These are phyloP conservation scores for Apostichopus parvimensis DNA, from an alignment of 35 echinoderm and acorn worm species.

Conservation along the genomic window DNA sequence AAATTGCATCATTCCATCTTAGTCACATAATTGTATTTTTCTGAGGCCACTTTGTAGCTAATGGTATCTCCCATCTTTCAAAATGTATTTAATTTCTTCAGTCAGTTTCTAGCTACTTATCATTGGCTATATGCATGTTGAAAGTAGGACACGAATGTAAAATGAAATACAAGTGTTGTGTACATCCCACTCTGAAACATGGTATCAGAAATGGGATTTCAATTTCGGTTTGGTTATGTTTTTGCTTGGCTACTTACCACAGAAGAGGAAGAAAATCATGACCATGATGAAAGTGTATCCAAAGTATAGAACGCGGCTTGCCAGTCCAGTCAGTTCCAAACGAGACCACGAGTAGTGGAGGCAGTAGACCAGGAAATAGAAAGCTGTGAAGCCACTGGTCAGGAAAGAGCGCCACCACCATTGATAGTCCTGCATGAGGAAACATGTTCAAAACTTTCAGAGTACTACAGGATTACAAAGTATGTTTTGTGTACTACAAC, in stretches of 20 bases:
- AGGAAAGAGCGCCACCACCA: conserved; percentile 99
- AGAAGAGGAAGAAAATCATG: conserved; percentile 89
- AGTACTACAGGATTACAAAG: too few relatives aligned
- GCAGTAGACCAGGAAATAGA: conserved; percentile 93
- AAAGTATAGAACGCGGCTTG: conserved; percentile 80
- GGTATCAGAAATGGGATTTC: not conserved
- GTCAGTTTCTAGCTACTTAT: too few relatives aligned
- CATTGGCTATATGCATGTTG: too few relatives aligned
- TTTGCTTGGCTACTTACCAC: conserved; percentile 69
- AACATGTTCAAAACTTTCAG: not conserved
- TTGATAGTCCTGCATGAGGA: conserved; percentile 78
- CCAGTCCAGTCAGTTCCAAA: conserved; percentile 61
- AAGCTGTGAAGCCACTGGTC: conserved; percentile 90
- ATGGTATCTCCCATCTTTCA: too few relatives aligned
- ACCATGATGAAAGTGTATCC: conserved; percentile 91
- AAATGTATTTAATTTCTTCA: too few relatives aligned
- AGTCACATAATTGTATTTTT: too few relatives aligned
- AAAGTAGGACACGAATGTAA: too few relatives aligned
- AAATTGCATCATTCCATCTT: too few relatives aligned
- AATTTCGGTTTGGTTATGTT: not conserved
- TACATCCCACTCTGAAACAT: too few relatives aligned
- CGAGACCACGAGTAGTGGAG: conserved; percentile 91
- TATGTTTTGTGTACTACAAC: too few relatives aligned
- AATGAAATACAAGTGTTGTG: too few relatives aligned
- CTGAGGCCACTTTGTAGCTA: too few relatives aligned